Evolutionary conservation across 2,113 vertebrate species (phyloP).

Genomic region (Neoarius graeffei): DNA sequence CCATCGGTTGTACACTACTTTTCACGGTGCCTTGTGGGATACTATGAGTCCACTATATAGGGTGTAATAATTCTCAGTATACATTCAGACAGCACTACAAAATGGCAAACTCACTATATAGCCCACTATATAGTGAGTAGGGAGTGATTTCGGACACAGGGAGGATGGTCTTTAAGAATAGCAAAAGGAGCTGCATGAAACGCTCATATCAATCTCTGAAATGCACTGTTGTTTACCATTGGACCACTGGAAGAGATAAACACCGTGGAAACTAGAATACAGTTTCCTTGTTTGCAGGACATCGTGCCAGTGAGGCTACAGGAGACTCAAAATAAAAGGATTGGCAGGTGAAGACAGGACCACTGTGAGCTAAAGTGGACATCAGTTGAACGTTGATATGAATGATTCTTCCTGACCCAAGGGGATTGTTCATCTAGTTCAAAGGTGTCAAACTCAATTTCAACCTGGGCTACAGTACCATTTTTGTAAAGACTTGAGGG

Average conservation of each 20-base stretch:
- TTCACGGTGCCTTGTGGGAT: no score
- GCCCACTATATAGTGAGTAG: no score
- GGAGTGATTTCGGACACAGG: no score
- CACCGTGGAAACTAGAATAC: neutral
- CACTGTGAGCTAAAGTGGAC: neutral
- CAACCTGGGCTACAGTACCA: neutral
- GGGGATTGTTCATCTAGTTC: neutral
- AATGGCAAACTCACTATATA: no score
- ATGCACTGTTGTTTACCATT: neutral
- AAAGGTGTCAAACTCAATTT: neutral
- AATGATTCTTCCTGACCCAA: neutral
- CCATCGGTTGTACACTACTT: no score
- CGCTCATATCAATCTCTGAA: neutral
- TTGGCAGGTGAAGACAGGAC: neutral
- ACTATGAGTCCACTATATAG: no score
- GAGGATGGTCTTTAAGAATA: neutral
- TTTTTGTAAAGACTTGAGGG: neutral
- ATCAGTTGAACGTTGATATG: neutral
- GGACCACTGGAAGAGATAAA: neutral
- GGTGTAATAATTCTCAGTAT: no score
- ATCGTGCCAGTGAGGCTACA: neutral
- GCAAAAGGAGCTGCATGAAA: neutral
- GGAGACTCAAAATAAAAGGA: neutral
- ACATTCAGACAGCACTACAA: no score
- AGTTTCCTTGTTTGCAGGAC: neutral